phyloP scores from a whole-genome alignment of 2,113 vertebrate species.

The Dissostichus mawsoni region DNA sequence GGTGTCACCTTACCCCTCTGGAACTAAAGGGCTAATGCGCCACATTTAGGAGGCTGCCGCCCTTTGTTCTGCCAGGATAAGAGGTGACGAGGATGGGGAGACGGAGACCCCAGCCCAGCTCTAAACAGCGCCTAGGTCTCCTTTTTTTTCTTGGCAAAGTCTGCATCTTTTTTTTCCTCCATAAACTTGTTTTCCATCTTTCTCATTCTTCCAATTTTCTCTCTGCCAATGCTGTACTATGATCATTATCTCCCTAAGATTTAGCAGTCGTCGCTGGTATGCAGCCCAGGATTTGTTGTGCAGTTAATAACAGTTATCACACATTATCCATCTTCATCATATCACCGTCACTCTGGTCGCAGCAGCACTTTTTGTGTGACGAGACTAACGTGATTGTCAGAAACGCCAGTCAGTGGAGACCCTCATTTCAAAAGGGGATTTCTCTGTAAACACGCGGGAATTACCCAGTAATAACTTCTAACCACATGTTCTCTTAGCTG shows the following conservation, averaged over 20 bases:
- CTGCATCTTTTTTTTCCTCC: background rate
- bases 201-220: background rate
- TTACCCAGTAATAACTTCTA: constrained; percentile 54
- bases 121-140: constrained; percentile 18
- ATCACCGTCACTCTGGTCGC: constrained; percentile 6
- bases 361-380: constrained; percentile 41
- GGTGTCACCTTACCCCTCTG: constrained; percentile 82
- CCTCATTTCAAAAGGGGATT: constrained; percentile 48
- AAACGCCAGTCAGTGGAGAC: constrained; percentile 26
- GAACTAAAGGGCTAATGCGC: constrained; percentile 81
- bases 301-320: constrained; percentile 25
- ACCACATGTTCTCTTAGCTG: constrained; percentile 32
- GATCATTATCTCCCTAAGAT: background rate
- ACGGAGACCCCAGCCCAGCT: constrained; percentile 33
- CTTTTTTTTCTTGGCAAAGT: constrained; percentile 2
- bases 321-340: constrained; percentile 40
- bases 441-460: constrained; percentile 51
- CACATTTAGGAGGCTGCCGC: constrained; percentile 79
- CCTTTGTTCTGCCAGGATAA: constrained; percentile 76
- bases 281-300: constrained; percentile 16
- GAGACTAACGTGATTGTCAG: constrained; percentile 41
- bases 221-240: background rate
- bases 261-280: constrained; percentile 12
- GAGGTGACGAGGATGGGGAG: constrained; percentile 63
- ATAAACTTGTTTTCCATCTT: background rate